A percentile compares a stretch with the other conserved stretches of the same genome.
phyloP scores from a whole-genome alignment of 2,797 vertebrate species.

The Coccyzus lansbergi region DNA sequence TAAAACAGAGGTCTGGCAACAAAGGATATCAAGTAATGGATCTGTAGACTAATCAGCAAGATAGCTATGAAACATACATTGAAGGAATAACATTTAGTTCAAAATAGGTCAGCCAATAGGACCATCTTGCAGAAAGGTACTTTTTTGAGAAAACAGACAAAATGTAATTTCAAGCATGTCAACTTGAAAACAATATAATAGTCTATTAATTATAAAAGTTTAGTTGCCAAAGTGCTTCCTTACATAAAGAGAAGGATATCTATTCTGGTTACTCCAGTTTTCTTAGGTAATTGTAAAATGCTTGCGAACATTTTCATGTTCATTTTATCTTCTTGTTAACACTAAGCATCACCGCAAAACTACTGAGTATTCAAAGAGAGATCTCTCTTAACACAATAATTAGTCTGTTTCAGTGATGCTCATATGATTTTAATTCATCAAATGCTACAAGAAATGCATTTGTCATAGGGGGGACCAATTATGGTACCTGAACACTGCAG shows the following conservation, averaged over 20 bases:
- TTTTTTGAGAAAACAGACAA: neutral
- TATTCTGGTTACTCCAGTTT: neutral
- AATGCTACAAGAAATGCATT: neutral
- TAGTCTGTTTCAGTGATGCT: neutral
- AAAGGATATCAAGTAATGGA: neutral
- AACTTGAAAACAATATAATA: neutral
- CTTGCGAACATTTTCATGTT: neutral
- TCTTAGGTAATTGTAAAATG: neutral
- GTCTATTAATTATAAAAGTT: neutral
- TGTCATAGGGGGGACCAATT: neutral
- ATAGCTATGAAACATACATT: neutral
- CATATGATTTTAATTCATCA: constrained; percentile 3
- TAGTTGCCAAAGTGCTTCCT: neutral
- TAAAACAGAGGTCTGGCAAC: neutral
- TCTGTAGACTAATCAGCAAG: neutral
- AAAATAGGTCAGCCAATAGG: neutral
- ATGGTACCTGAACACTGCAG: neutral
- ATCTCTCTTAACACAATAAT: neutral
- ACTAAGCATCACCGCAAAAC: neutral
- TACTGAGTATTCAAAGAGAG: neutral
- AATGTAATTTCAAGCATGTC: neutral
- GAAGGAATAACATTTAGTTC: neutral
- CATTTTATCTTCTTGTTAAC: neutral
- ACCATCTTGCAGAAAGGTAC: neutral
- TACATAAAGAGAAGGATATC: neutral